Base-by-base conservation (phyloP, 1,140 invertebrate species). In the Drosophila chauvacae region DNA sequence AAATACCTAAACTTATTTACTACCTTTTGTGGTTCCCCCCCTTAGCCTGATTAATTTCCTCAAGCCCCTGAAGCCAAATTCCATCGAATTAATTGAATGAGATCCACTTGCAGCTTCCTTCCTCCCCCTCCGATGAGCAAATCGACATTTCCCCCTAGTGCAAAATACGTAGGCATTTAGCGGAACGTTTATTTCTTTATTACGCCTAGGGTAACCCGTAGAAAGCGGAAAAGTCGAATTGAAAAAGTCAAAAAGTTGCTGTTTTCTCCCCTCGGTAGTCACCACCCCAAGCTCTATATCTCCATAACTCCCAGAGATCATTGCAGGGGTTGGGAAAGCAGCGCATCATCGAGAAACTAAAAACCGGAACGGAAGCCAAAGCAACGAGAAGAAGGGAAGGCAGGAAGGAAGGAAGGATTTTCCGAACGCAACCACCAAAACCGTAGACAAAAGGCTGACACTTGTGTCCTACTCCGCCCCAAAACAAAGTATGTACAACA, bases 151-250 rank as follows among this genome's bases (percentile, higher is more conserved):
- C 14, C 71, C 71, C 55, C 37, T 35, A 57, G 44, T 57, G 63
- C 45, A 55, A 90, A 91, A 87, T 91, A 87, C 85, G 77, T 68
- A 81, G 77, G 77, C 90, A 91, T 91, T 91, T 91, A 91, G 90
- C 86, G 62, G 80, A 91, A 87, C 86, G 79, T 80, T 91, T 91
- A 91, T 90, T 90, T 90, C 90, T 91, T 91, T 91, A 91, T 91
- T 90, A 91, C 86, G 74, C 80, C 72, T 56, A 65, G 80, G 78
- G 45, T 51, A 80, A 81, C 56, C 26, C 33, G 28, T 20, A 4
- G 56, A 61, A 62, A 44, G 23, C 56, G 77, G 51, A 78, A 81
- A 57, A 84, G 62, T 90, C 85, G 81, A 90, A 90, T 85, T 90
- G 85, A 90, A 90, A 90, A 90, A 90, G 85, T 90, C 86, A 90